Evolutionary conservation across 2,113 vertebrate genomes (phyloP), one percentile per base, ranked within the genome.

Genomic region (Amazona vittata): DNA sequence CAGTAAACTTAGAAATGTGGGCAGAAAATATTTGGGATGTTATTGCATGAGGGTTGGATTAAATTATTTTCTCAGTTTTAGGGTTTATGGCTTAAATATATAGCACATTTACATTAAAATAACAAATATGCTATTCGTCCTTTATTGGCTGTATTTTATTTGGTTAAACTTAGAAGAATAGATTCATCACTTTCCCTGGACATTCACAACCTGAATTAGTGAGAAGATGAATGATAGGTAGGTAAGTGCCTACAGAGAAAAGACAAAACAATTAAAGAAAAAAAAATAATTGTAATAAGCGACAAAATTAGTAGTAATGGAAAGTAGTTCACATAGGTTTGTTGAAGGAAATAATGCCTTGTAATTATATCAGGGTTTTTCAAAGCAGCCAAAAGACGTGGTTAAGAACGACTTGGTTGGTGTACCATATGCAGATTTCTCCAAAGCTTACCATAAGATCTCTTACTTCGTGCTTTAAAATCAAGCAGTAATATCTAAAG

Each of bases 81-180:
- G 33, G 50, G 37, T 47, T 39, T 71, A 57, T 85, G 22, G 15
- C 26, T 83, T 82, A 80, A 76, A 76, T 83, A 73, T 59, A 24
- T 33, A 76, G 11, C 24, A 55, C 5, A 28, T 70, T 70, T 81
- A 49, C 63, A 12, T 77, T 70, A 86, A 92, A 86, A 83, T 39
- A 62, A 52, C 14, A 64, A 64, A 88, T 83, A 49, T 6, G 1
- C 1, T 83, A 7, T 89, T 86, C 85, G 33, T 43, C 33, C 64
- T 33, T 64, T 55, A 73, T 89, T 95, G 83, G 22, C 63, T 83
- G 35, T 22, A 60, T 77, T 95, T 95, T 94, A 64, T 88, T 88
- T 90, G 37, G 31, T 47, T 77, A 62, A 74, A 43, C 50, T 69
- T 90, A 77, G 47, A 93, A 89, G 77, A 93, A 97, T n/a, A 81